phyloP scores from a whole-genome alignment of 2,888 invertebrate genomes.

The Apotomis capreana region DNA sequence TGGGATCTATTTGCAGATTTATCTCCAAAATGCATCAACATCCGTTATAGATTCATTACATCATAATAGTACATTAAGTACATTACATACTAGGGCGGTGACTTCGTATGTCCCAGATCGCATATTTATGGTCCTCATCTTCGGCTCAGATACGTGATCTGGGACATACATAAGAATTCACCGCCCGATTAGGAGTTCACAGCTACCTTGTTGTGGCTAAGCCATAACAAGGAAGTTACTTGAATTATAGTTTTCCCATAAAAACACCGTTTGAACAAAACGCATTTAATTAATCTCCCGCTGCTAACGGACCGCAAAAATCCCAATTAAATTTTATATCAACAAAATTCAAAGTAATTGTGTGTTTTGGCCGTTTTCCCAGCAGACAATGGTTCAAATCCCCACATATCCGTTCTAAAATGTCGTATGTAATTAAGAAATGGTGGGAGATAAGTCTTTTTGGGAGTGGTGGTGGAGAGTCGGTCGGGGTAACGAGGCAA shows the following conservation, averaged over 20 bases:
- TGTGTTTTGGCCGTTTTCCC: slow-evolving; percentile 25
- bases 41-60: no score
- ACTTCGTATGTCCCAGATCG: no score
- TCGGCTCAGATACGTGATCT: no score
- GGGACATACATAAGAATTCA: no score
- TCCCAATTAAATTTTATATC: slow-evolving; percentile 32
- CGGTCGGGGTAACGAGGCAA: slow-evolving; percentile 12
- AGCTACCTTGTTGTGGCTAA: no score
- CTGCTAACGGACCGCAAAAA: slow-evolving; percentile 28
- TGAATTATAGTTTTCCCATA: slow-evolving; percentile 2
- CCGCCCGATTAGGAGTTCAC: no score
- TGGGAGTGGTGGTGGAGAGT: neutral
- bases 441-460: neutral
- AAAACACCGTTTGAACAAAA: slow-evolving; percentile 11
- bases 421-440: neutral
- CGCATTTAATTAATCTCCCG: slow-evolving; percentile 23
- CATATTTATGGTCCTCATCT: no score
- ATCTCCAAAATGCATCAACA: no score
- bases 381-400: slow-evolving; percentile 14
- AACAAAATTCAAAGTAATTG: slow-evolving; percentile 23
- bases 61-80: no score
- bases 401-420: neutral
- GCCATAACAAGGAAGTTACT: slow-evolving; percentile 5
- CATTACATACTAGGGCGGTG: no score
- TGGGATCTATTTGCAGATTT: no score